Conservation (phyloP, 2,113 vertebrate genomes). For the Rhinolophus sinicus region DNA sequence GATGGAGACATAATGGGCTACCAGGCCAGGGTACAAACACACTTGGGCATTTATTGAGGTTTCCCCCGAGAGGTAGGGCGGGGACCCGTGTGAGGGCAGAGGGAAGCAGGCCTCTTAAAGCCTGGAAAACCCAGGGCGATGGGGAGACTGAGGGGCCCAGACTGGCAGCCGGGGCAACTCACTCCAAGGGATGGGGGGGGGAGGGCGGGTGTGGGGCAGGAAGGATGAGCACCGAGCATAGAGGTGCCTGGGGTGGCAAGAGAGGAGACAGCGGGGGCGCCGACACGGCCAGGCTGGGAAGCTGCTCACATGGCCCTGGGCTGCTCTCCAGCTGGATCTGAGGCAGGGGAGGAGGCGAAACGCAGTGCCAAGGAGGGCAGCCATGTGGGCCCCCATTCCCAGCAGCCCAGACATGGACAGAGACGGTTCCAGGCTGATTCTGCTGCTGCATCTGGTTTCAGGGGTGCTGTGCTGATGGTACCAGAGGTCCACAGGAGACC, state of each 20-base stretch:
- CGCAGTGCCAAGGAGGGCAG: neutral
- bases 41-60: conserved; percentile 65
- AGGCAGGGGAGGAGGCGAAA: neutral
- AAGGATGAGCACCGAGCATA: conserved; percentile 48
- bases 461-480: neutral
- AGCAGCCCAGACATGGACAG: fast-evolving
- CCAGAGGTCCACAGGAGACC: neutral
- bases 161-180: neutral
- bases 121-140: neutral
- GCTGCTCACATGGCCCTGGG: neutral
- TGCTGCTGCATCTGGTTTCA: neutral
- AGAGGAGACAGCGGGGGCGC: neutral
- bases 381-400: neutral
- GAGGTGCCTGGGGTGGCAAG: neutral
- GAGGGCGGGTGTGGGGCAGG: neutral
- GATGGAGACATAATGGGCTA: conserved; percentile 63
- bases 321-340: neutral
- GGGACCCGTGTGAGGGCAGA: neutral
- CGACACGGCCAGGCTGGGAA: neutral
- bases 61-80: conserved; percentile 19
- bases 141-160: neutral
- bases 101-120: conserved; percentile 31
- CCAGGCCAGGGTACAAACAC: conserved; percentile 56
- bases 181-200: neutral
- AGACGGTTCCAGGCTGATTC: neutral